Percentiles rank a stretch among this genome's conserved stretches.
Conservation (phyloP, 2,888 invertebrate genomes). For the Protonemura montana region DNA sequence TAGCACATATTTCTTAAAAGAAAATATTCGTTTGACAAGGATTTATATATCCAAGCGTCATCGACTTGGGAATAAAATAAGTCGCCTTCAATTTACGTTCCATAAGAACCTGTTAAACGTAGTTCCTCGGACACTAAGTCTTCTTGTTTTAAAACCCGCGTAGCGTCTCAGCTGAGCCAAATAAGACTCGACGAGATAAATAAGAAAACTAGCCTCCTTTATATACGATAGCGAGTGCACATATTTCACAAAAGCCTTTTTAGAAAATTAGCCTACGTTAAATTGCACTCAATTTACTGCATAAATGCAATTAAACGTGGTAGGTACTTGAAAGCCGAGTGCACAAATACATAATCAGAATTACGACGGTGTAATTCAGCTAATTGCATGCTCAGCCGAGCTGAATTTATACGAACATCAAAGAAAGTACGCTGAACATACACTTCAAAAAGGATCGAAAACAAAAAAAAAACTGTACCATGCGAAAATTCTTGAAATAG, state of each 20-base stretch:
- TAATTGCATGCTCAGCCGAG: neutral
- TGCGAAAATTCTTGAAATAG: neutral
- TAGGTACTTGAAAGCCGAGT: neutral
- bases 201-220: neutral
- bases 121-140: neutral
- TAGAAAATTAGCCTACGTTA: neutral
- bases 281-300: neutral
- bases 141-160: neutral
- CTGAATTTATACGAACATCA: neutral
- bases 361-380: neutral
- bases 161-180: neutral
- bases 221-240: neutral
- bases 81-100: neutral
- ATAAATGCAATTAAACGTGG: neutral
- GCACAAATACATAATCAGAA: neutral
- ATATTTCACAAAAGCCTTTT: neutral
- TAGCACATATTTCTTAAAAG: neutral
- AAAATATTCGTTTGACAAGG: neutral
- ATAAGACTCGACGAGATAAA: neutral
- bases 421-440: neutral
- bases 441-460: neutral
- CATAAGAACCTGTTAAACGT: neutral
- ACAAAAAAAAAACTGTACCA: neutral
- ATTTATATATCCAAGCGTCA: neutral
- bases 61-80: neutral